Conservation (phyloP, 1,140 invertebrate species). For the Pseudomyrmex pallidus region DNA sequence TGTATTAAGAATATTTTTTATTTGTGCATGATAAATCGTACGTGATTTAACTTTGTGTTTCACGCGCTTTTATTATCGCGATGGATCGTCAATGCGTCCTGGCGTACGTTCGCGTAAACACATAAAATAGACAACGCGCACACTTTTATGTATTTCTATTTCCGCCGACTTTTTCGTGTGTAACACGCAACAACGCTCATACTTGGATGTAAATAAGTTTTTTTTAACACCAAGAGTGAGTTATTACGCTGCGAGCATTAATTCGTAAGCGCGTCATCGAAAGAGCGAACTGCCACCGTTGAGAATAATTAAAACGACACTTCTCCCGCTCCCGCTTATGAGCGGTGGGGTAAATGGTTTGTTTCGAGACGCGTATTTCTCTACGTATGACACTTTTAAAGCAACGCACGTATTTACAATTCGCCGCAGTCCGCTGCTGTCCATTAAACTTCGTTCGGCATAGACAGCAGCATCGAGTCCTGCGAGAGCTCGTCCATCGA, state of each 20-base stretch:
- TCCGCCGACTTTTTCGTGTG: background rate
- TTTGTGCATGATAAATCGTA: no score
- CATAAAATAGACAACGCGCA: background rate
- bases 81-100: no score
- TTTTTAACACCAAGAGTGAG: constrained; percentile 20
- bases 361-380: constrained; percentile 6
- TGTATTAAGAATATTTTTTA: no score
- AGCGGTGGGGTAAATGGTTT: background rate
- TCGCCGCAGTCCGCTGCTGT: constrained; percentile 16
- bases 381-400: constrained; percentile 33
- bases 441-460: constrained; percentile 89
- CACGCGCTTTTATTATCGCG: no score
- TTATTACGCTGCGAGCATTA: constrained; percentile 17
- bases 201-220: constrained; percentile 1
- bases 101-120: background rate
- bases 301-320: constrained; percentile 27
- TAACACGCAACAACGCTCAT: constrained; percentile 16
- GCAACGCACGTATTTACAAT: constrained; percentile 65
- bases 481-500: constrained; percentile 93
- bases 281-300: constrained; percentile 31
- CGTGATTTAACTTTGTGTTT: no score
- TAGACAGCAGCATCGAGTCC: constrained; percentile 91
- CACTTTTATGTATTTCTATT: background rate
- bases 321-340: background rate
- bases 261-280: constrained; percentile 32